Base-by-base conservation (phyloP, 2,888 invertebrate species). In the Callyntrura guangdongensis region DNA sequence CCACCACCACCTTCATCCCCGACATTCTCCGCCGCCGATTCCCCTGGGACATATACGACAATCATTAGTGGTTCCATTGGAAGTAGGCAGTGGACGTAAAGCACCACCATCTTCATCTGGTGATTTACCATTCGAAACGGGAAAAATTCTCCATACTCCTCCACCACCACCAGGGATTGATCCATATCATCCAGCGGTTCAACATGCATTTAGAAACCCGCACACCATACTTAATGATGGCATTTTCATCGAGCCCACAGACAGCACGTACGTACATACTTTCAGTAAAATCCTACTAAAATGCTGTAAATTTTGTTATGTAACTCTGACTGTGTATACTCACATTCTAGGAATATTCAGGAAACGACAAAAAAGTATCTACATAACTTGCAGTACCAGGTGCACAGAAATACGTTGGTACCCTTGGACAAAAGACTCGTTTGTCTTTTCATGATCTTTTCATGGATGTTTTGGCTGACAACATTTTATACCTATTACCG, bases 391-490 rank as follows among this genome's bases (percentile, higher is more conserved):
- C 85, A 85, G 6, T 91, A 87, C 61, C 56, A 72, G n/a, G 79
- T 83, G 2, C 91, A 82, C 47, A 61, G 77, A 8, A 84, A 79
- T 20, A 17, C 84, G 0, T 64, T 87, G 1, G 56, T 84, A 12
- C 93, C 93, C 5, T 56, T 94, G 91, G 93, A 94, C 53, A 93
- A 93, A 89, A 92, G 90, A 9, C 11, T 92, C 1, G 89, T 93
- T 5, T 92, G 92, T 85, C 47, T 93, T 5, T 91, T 91, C 5
- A 91, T 94, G 90, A 91, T 91, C 6, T 91, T 92, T 25, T 92
- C 92, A 1, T 93, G 93, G 93, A 86, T 93, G 67, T 93, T 94
- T 53, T 93, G 93, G 93, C 45, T 92, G 53, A 85, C 92, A 25
- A 90, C 92, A 9, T 91, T 93, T 77, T 81, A 86, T n/a, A 85